These are phyloP conservation scores for Leucophora obtusa DNA, from an alignment of 2,888 invertebrate genomes.

Conservation along the genomic window DNA sequence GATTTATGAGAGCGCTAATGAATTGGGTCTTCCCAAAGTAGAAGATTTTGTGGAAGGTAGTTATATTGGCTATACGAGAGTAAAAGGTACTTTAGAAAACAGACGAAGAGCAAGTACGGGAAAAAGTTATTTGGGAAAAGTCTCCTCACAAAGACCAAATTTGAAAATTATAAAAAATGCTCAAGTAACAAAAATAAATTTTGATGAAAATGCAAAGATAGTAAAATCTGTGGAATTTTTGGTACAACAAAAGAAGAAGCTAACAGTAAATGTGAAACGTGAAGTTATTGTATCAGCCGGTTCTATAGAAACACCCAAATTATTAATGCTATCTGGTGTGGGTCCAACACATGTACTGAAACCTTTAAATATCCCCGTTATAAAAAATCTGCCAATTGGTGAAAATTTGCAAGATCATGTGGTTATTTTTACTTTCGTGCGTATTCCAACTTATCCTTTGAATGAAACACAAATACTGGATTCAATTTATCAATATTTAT, in stretches of 20 bases:
- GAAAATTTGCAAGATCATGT: slow-evolving; percentile 88
- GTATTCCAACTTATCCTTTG: slow-evolving; percentile 72
- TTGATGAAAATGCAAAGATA: slow-evolving; percentile 77
- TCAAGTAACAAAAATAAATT: slow-evolving; percentile 80
- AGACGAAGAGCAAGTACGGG: slow-evolving; percentile 87
- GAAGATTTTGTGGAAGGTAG: slow-evolving; percentile 76
- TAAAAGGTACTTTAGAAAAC: slow-evolving; percentile 80
- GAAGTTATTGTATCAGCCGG: slow-evolving; percentile 75
- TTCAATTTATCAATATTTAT: slow-evolving; percentile 76
- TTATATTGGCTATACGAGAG: slow-evolving; percentile 79
- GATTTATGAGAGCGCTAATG: slow-evolving; percentile 78
- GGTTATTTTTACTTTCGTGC: slow-evolving; percentile 77
- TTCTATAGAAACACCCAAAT: slow-evolving; percentile 71
- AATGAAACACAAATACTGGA: slow-evolving; percentile 56
- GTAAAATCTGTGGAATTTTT: slow-evolving; percentile 78
- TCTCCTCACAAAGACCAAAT: slow-evolving; percentile 79
- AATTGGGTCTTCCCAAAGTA: slow-evolving; percentile 78
- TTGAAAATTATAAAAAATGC: slow-evolving; percentile 81
- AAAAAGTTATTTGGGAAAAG: slow-evolving; percentile 83
- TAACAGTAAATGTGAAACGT: slow-evolving; percentile 62
- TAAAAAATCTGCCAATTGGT: slow-evolving; percentile 80
- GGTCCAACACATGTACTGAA: slow-evolving; percentile 66
- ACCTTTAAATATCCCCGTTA: slow-evolving; percentile 63
- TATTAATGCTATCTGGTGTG: slow-evolving; percentile 71
- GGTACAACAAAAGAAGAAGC: slow-evolving; percentile 74